These are phyloP conservation scores for Dryobota labecula DNA, from an alignment of 2,888 invertebrate species.

Conservation along the genomic window DNA sequence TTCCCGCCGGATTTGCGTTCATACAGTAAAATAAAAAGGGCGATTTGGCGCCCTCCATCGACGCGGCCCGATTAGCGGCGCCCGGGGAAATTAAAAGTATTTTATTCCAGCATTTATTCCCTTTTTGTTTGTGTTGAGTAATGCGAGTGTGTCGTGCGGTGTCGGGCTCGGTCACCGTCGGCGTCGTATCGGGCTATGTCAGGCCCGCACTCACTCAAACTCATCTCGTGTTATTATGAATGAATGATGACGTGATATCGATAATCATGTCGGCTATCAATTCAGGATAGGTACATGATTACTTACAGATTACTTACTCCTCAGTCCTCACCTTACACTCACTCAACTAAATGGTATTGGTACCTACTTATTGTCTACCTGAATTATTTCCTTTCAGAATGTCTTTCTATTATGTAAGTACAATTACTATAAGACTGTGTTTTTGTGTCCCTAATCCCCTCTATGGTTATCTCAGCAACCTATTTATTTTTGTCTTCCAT, in stretches of 20 bases:
- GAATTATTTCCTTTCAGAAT: background rate
- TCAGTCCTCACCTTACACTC: conserved; percentile 8
- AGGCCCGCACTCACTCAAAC: conserved; percentile 20
- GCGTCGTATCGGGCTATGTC: conserved; percentile 44
- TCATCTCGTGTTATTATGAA: conserved; percentile 58
- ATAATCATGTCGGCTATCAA: conserved; percentile 41
- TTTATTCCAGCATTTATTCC: conserved; percentile 89
- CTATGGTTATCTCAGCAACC: conserved; percentile 25
- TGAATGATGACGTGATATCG: conserved; percentile 63
- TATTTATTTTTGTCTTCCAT: conserved; percentile 45
- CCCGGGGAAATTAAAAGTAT: conserved; percentile 90
- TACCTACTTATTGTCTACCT: conserved; percentile 5
- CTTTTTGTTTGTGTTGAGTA: conserved; percentile 87
- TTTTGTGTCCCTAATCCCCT: conserved; percentile 26
- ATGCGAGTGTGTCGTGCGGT: conserved; percentile 76
- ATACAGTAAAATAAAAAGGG: conserved; percentile 89
- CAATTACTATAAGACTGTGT: background rate
- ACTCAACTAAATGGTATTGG: conserved; percentile 4
- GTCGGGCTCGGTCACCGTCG: conserved; percentile 51
- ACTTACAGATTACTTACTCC: conserved; percentile 17
- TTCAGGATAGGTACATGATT: conserved; percentile 32
- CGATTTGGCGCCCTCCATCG: conserved; percentile 89
- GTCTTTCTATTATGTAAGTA: background rate
- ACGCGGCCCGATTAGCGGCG: conserved; percentile 89
- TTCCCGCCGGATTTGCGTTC: conserved; percentile 89